Conservation (phyloP, 2,113 vertebrate species). For the Coptodon rendalli region DNA sequence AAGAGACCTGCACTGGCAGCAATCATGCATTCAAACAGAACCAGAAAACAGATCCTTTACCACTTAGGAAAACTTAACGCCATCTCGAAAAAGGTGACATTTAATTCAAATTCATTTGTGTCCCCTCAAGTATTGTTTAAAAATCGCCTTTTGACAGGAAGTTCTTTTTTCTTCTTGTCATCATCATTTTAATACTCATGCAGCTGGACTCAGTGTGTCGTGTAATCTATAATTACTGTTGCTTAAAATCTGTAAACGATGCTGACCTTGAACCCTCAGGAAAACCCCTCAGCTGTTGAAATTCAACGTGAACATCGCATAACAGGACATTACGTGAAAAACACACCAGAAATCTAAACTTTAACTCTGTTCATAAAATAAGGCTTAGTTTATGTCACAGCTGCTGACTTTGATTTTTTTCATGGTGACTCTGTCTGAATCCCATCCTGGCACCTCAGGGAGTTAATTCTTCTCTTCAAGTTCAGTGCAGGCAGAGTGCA, state of each 20-base stretch:
- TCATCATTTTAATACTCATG: neutral
- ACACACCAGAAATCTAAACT: neutral
- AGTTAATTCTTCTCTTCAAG: conserved; percentile 5
- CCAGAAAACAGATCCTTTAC: neutral
- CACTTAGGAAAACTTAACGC: neutral
- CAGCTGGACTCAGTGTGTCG: neutral
- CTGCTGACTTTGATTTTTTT: neutral
- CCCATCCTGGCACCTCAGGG: conserved; percentile 29
- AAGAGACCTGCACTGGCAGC: neutral
- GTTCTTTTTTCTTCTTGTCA: neutral
- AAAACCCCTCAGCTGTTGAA: conserved; percentile 11
- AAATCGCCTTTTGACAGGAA: neutral
- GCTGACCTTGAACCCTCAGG: conserved; percentile 41
- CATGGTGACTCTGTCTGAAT: neutral
- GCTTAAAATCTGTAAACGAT: neutral
- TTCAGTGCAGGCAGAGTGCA: neutral
- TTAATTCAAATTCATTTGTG: neutral
- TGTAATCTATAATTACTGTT: neutral
- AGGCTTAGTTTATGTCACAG: neutral
- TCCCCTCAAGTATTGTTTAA: neutral
- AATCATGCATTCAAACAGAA: neutral
- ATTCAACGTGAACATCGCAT: neutral
- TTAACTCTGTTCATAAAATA: neutral
- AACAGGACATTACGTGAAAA: neutral
- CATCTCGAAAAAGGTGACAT: neutral